Conservation (phyloP, 2,797 vertebrate species). For the Nannoperca obscura region DNA sequence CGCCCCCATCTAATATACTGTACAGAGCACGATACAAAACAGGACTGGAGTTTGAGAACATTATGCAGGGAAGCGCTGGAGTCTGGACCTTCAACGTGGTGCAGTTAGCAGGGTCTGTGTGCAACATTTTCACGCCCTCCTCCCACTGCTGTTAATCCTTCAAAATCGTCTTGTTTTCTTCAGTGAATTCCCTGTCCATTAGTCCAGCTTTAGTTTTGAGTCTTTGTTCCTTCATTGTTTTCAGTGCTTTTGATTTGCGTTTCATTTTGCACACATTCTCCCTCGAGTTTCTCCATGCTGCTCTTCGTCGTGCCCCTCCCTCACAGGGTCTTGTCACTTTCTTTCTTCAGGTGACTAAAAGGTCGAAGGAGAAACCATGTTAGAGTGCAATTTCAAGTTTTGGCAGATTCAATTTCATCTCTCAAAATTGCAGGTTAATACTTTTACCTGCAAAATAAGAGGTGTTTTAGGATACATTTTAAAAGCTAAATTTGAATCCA, state of each 20-base stretch:
- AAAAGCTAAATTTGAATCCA: background rate
- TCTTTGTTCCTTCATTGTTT: slow-evolving; percentile 63
- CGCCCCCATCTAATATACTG: slow-evolving; percentile 79
- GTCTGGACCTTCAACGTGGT: slow-evolving; percentile 62
- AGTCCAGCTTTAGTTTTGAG: slow-evolving; percentile 51
- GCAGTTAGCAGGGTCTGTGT: slow-evolving; percentile 65
- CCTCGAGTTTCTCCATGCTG: slow-evolving; percentile 66
- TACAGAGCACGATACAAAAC: slow-evolving; percentile 84
- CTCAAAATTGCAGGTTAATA: background rate
- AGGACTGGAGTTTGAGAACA: slow-evolving; percentile 72
- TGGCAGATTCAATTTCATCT: slow-evolving; percentile 11
- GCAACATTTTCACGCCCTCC: slow-evolving; percentile 61
- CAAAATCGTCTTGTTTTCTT: slow-evolving; percentile 43
- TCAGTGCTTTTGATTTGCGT: slow-evolving; percentile 70
- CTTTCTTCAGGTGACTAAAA: slow-evolving; percentile 98
- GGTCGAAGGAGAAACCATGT: slow-evolving; percentile 39
- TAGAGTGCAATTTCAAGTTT: slow-evolving; percentile 23
- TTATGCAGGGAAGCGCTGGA: slow-evolving; percentile 71
- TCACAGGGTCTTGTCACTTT: slow-evolving; percentile 99
- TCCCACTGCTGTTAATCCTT: slow-evolving; percentile 55
- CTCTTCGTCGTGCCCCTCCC: slow-evolving; percentile 76
- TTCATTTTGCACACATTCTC: slow-evolving; percentile 63
- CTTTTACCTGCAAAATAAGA: background rate
- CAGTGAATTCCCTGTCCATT: slow-evolving; percentile 47
- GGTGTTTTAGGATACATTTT: background rate